Conservation (phyloP, 2,888 invertebrate genomes). For the Apeira syringaria region DNA sequence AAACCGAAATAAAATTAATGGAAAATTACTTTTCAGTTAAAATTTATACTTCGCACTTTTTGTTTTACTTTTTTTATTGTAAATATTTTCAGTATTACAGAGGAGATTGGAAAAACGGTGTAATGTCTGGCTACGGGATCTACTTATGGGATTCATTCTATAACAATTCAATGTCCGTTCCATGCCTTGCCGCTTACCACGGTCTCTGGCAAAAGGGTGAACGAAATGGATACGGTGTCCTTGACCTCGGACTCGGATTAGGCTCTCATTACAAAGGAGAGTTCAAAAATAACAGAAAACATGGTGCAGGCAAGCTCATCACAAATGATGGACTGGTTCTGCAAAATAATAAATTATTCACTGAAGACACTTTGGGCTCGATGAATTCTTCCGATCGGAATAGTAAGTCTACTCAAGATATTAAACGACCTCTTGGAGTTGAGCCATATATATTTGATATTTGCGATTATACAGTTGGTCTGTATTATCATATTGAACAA, state of each 20-base stretch:
- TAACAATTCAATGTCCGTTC: slow-evolving; percentile 79
- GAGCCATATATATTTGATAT: slow-evolving; percentile 55
- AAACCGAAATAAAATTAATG: too few species aligned
- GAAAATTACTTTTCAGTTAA: too few species aligned
- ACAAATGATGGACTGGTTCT: slow-evolving; percentile 82
- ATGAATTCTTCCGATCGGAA: slow-evolving; percentile 36
- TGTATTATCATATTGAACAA: slow-evolving; percentile 69
- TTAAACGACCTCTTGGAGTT: slow-evolving; percentile 28
- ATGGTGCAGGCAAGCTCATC: slow-evolving; percentile 79
- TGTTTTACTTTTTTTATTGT: too few species aligned
- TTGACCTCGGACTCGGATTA: slow-evolving; percentile 75
- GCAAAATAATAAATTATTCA: slow-evolving; percentile 74
- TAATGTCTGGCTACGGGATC: slow-evolving; percentile 83
- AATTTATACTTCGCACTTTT: too few species aligned
- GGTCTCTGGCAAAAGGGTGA: slow-evolving; percentile 83
- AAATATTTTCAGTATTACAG: slow-evolving; percentile 71
- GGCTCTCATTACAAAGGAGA: slow-evolving; percentile 83
- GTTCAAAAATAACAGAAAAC: slow-evolving; percentile 81
- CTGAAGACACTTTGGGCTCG: slow-evolving; percentile 71
- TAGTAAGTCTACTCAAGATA: slow-evolving; percentile 24
- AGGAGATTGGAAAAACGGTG: slow-evolving; percentile 83
- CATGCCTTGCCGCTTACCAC: slow-evolving; percentile 74
- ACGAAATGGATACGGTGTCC: slow-evolving; percentile 75
- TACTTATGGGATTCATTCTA: slow-evolving; percentile 82
- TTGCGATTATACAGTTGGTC: slow-evolving; percentile 64